Base-by-base conservation (phyloP, 2,113 vertebrate genomes). In the Scomber scombrus region DNA sequence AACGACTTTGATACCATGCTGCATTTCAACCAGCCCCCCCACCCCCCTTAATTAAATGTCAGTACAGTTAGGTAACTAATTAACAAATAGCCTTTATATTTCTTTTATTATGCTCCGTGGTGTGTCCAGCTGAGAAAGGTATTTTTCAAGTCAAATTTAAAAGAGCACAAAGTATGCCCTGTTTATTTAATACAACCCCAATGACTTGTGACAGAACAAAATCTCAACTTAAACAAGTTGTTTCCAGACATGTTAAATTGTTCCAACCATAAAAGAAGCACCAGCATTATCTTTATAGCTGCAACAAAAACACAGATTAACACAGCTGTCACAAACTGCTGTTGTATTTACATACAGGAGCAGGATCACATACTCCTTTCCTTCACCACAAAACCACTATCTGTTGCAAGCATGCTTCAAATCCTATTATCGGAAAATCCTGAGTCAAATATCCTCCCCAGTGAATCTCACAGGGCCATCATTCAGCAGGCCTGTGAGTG, bases 371-470 rank as follows among this genome's bases (percentile, higher is more conserved):
- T 65, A 86, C 75, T 90, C 63, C 63, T 82, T 86, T 65, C 79
- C 74, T 71, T 85, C 77, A 82, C 90, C 85, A 90, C 90, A 89
- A 88, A 91, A 91, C 89, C 85, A 83, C 92, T 86, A 88, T 91
- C 85, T 87, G 83, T 76, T 88, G 89, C 90, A 85, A 86, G 82
- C 79, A 89, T 68, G 85, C 91, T 91, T 93, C 91, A 91, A 89
- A 93, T 93, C 84, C 85, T 91, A 92, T 93, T 93, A 93, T 92
- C 66, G 85, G 86, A 91, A 93, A 93, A 90, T 89, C 88, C 87
- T 86, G 88, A 91, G 88, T 91, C 88, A 86, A 89, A 93, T 91
- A 91, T 88, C 89, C 85, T 93, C 88, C 91, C 84, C n/a, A 76
- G 90, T 88, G 90, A 83, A 91, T 89, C 87, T 92, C 85, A 57